Evolutionary conservation across 2,888 invertebrate genomes (phyloP).

Genomic region (Meteorus colon): DNA sequence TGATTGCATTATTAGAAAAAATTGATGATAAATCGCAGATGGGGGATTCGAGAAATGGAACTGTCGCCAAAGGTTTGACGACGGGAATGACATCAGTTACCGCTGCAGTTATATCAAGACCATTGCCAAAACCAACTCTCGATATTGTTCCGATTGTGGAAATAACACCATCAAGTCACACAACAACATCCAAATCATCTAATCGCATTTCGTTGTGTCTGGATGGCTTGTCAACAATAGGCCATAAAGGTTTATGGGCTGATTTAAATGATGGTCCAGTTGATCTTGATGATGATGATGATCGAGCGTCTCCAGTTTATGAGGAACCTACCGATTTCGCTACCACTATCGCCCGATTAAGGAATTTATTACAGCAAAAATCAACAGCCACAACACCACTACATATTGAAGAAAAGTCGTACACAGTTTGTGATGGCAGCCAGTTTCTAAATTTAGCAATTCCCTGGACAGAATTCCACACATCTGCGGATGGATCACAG

Average conservation of each 20-base stretch:
- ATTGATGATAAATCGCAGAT: constrained; percentile 15
- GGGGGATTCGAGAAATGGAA: constrained; percentile 50
- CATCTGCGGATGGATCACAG: constrained; percentile 67
- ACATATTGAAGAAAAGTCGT: constrained; percentile 67
- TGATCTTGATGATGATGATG: constrained; percentile 65
- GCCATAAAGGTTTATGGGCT: constrained; percentile 66
- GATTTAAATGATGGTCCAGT: constrained; percentile 59
- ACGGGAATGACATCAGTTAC: constrained; percentile 66
- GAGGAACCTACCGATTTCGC: constrained; percentile 84
- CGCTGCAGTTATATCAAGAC: constrained; percentile 63
- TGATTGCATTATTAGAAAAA: constrained; percentile 55
- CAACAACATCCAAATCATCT: constrained; percentile 38
- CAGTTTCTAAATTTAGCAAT: constrained; percentile 67
- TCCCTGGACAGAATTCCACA: constrained; percentile 68
- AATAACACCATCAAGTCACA: constrained; percentile 32
- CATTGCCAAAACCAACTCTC: constrained; percentile 56
- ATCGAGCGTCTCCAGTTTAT: constrained; percentile 78
- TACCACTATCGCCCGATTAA: constrained; percentile 81
- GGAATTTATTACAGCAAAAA: constrained; percentile 79
- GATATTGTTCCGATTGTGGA: constrained; percentile 33
- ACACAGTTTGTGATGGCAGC: constrained; percentile 63
- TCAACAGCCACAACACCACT: constrained; percentile 66
- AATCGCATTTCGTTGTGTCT: constrained; percentile 54
- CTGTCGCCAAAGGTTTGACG: constrained; percentile 61
- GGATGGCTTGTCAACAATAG: constrained; percentile 57